These are phyloP conservation scores for Drusus annulatus DNA, from an alignment of 1,140 invertebrate genomes.

Conservation along the genomic window DNA sequence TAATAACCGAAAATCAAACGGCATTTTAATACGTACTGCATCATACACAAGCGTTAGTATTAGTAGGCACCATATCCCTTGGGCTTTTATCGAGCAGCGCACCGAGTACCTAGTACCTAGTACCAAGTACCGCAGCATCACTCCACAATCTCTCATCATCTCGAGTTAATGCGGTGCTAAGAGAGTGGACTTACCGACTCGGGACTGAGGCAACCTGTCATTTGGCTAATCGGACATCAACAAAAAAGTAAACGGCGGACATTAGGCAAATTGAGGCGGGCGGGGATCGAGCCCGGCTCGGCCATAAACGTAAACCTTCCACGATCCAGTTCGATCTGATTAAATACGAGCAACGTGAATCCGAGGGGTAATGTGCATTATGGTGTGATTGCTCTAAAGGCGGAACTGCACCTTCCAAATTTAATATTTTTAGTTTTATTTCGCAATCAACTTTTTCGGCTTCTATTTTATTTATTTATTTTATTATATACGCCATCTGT, in stretches of 20 bases:
- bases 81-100: too few species aligned
- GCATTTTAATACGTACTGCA: too few species aligned
- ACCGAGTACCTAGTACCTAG: neutral
- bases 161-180: slow-evolving; percentile 32
- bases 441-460: too few species aligned
- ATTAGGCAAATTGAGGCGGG: slow-evolving; percentile 53
- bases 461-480: too few species aligned
- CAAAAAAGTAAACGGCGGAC: slow-evolving; percentile 56
- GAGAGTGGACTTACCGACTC: slow-evolving; percentile 11
- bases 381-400: slow-evolving; percentile 18
- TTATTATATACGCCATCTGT: too few species aligned
- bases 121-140: neutral
- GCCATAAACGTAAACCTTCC: too few species aligned
- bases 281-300: slow-evolving; percentile 13
- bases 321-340: slow-evolving; percentile 44
- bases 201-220: slow-evolving; percentile 12
- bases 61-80: too few species aligned
- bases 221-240: slow-evolving; percentile 44
- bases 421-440: too few species aligned
- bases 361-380: slow-evolving; percentile 44
- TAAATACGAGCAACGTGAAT: slow-evolving; percentile 54
- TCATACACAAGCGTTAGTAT: too few species aligned
- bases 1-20: too few species aligned
- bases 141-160: neutral
- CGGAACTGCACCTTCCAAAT: neutral